These are phyloP conservation scores for Physocephala rufipes DNA, from an alignment of 2,888 invertebrate species.

Conservation along the genomic window DNA sequence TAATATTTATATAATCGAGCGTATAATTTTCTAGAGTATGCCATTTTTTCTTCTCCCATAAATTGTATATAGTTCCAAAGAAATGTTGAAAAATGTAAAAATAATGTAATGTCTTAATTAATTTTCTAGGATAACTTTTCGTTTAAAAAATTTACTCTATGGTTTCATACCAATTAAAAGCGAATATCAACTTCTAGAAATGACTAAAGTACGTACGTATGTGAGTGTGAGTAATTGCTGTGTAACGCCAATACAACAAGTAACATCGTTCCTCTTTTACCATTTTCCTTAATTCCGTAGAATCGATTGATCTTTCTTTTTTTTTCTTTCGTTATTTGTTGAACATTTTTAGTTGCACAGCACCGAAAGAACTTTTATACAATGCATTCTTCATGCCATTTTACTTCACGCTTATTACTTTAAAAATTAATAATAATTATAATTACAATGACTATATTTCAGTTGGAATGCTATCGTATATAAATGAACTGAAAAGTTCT, in stretches of 20 bases:
- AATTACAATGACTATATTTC: no score
- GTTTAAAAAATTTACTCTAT: constrained; percentile 60
- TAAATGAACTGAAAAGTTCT: no score
- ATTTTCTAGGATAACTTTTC: constrained; percentile 56
- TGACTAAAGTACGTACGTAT: constrained; percentile 57
- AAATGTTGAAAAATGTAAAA: not conserved
- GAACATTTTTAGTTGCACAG: constrained; percentile 4
- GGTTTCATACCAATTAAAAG: constrained; percentile 60
- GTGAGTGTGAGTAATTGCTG: constrained; percentile 49
- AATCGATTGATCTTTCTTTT: not conserved
- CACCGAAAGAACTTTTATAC: not conserved
- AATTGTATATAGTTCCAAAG: constrained; percentile 29
- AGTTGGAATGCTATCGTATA: no score
- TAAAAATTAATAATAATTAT: no score
- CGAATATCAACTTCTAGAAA: constrained; percentile 59
- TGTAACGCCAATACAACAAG: not conserved
- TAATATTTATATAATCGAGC: not conserved
- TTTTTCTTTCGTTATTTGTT: not conserved
- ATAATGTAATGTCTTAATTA: constrained; percentile 4
- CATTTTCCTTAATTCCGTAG: constrained; percentile 15
- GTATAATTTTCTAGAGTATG: not conserved
- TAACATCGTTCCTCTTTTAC: constrained; percentile 7
- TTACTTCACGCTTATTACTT: no score
- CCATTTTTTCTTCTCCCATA: no score
- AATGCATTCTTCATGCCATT: no score